Conservation (phyloP, 2,888 invertebrate species). For the Baronia brevicornis region DNA sequence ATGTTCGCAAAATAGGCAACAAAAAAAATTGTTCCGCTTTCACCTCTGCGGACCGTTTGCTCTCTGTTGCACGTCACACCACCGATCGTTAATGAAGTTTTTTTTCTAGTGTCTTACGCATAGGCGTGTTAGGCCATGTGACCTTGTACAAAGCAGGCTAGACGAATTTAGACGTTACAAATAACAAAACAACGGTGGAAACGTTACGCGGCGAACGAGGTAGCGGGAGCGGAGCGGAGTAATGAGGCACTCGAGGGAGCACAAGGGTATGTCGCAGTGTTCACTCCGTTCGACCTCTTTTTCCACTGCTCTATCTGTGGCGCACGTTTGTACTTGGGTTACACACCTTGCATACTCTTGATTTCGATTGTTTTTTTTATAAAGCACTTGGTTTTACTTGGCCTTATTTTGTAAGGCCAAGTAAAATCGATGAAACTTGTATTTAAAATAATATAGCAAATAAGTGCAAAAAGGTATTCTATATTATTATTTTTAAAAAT, state of each 20-base stretch:
- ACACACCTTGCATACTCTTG: no score
- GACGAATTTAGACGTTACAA: constrained; percentile 40
- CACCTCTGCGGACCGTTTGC: constrained; percentile 17
- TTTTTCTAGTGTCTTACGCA: constrained; percentile 56
- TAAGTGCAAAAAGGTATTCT: no score
- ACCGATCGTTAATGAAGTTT: constrained; percentile 56
- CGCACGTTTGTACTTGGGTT: constrained; percentile 4
- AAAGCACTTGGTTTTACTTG: no score
- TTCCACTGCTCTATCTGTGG: constrained; percentile 9
- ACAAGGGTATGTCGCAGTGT: constrained; percentile 26
- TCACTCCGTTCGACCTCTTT: constrained; percentile 5
- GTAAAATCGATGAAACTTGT: no score
- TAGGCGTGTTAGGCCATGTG: constrained; percentile 41
- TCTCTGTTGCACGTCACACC: constrained; percentile 47
- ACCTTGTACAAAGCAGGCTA: constrained; percentile 41
- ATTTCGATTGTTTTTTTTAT: no score
- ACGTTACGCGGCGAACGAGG: constrained; percentile 14
- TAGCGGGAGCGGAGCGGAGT: constrained; percentile 20
- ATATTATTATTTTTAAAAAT: no score
- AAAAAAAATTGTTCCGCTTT: not conserved
- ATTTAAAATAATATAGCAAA: no score
- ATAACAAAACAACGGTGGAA: constrained; percentile 23
- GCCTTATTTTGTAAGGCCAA: no score
- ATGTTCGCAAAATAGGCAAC: no score
- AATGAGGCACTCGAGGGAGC: constrained; percentile 46